Conservation (phyloP, 2,797 vertebrate genomes). For the Megalops cyprinoides region DNA sequence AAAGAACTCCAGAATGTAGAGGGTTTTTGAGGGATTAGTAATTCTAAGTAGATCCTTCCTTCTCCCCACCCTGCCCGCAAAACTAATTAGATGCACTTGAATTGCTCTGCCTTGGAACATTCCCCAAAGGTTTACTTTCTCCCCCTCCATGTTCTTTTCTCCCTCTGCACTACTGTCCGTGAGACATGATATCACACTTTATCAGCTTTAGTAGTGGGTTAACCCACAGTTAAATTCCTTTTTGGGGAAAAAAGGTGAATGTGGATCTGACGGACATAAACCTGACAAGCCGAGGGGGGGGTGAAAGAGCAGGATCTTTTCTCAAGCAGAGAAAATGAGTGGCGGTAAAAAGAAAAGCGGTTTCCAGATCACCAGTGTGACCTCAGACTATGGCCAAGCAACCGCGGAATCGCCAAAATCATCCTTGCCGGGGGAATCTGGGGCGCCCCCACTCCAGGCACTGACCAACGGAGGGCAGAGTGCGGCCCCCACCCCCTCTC, state of each 20-base stretch:
- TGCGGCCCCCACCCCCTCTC: conserved; percentile 11
- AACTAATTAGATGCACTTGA: neutral
- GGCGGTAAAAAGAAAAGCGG: conserved; percentile 82
- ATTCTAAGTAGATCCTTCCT: neutral
- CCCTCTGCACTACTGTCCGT: neutral
- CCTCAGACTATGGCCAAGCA: conserved; percentile 72
- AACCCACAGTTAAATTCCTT: neutral
- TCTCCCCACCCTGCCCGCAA: too few species aligned
- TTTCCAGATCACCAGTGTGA: conserved; percentile 89
- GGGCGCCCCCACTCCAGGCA: conserved; percentile 41
- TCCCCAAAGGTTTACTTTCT: neutral
- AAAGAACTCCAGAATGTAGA: neutral
- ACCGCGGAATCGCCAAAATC: conserved; percentile 42
- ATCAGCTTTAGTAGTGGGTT: neutral
- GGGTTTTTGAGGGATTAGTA: neutral
- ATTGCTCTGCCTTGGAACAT: neutral
- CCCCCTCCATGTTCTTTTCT: neutral
- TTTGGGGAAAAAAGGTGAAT: conserved; percentile 11
- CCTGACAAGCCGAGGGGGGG: neutral
- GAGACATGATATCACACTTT: conserved; percentile 5
- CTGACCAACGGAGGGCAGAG: conserved; percentile 30
- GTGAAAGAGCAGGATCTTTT: too few species aligned
- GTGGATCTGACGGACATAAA: neutral
- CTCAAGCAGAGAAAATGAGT: conserved; percentile 66
- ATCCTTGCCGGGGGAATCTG: neutral